These are phyloP conservation scores for Elysia chlorotica DNA, from an alignment of 1,140 invertebrate species.

Conservation along the genomic window DNA sequence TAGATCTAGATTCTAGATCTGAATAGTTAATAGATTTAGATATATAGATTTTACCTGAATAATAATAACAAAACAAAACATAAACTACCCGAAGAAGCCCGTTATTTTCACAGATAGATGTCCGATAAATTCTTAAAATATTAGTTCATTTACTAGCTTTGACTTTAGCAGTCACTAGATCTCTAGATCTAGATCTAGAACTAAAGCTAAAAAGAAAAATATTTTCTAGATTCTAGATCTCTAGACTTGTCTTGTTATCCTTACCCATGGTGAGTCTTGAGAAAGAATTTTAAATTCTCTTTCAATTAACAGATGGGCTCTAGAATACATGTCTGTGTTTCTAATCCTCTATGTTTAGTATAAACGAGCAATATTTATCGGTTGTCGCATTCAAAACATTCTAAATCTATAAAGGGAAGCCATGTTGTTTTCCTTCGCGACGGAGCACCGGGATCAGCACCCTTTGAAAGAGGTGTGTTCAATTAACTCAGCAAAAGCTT, in stretches of 20 bases:
- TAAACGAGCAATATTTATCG: background rate
- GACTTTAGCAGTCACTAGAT: background rate
- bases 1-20: too few relatives aligned
- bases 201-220: background rate
- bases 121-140: background rate
- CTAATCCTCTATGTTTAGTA: background rate
- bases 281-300: constrained; percentile 47
- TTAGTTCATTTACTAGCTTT: background rate
- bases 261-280: constrained; percentile 45
- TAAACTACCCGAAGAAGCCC: too few relatives aligned
- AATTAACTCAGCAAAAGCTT: too few relatives aligned
- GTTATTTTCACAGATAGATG: too few relatives aligned
- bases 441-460: too few relatives aligned
- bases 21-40: too few relatives aligned
- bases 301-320: constrained; percentile 54
- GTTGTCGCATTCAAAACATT: background rate
- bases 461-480: too few relatives aligned
- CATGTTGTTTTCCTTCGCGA: constrained; percentile 29
- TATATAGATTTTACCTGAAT: too few relatives aligned
- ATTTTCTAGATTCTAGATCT: background rate
- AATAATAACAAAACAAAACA: too few relatives aligned
- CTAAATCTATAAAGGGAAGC: background rate
- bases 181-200: background rate
- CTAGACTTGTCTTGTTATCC: constrained; percentile 2
- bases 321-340: constrained; percentile 50